These are phyloP conservation scores for Tenodera sinensis DNA, from an alignment of 2,888 invertebrate species.

Conservation along the genomic window DNA sequence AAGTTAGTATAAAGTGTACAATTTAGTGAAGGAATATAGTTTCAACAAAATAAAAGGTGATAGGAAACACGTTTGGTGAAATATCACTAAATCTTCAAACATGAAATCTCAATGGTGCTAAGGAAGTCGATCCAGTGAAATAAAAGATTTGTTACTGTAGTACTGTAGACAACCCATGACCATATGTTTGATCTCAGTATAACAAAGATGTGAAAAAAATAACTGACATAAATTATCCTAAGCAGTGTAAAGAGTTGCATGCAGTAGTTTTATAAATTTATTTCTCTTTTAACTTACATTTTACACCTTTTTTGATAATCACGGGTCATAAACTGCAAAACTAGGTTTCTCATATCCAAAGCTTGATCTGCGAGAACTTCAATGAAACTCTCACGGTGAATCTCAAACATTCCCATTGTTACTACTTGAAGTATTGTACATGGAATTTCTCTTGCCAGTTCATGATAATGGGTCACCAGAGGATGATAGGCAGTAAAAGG, in stretches of 20 bases:
- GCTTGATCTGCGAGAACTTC: constrained; percentile 65
- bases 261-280: neutral
- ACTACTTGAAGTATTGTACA: constrained; percentile 60
- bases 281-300: constrained; percentile 51
- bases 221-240: no score
- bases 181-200: no score
- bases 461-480: constrained; percentile 46
- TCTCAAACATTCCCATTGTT: constrained; percentile 79
- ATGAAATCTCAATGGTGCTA: no score
- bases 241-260: neutral
- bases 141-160: no score
- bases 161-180: no score
- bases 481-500: constrained; percentile 46
- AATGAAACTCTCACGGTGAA: constrained; percentile 77
- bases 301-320: constrained; percentile 78
- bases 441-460: constrained; percentile 49
- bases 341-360: constrained; percentile 60
- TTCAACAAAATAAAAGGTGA: no score
- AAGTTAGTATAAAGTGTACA: no score
- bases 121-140: no score
- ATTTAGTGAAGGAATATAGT: no score
- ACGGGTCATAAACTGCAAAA: constrained; percentile 70
- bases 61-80: no score
- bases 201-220: no score
- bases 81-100: no score